A percentile compares a stretch with the other conserved stretches of the same genome.
phyloP scores from a whole-genome alignment of 1,140 invertebrate species.

The Anastrepha obliqua region DNA sequence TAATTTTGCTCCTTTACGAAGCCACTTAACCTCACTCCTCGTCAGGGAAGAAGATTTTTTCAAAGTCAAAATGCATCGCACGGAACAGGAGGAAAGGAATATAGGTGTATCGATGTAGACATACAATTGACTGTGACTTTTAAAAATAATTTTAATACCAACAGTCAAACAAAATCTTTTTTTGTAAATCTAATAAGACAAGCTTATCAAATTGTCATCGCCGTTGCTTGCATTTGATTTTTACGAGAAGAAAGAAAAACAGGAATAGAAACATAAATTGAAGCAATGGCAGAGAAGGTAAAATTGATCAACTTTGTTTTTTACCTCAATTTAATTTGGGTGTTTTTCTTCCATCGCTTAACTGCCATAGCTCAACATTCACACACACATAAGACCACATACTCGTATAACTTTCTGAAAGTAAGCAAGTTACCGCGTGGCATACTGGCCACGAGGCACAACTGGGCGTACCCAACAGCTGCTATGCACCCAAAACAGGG shows the following conservation, averaged over 20 bases:
- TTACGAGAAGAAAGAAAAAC: not conserved
- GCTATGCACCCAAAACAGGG: not conserved
- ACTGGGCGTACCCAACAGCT: slow-evolving; percentile 2
- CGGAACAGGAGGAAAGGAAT: too few relatives aligned
- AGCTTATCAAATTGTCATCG: not conserved
- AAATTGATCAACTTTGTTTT: too few relatives aligned
- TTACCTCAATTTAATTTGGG: not conserved
- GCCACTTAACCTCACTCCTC: too few relatives aligned
- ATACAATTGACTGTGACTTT: too few relatives aligned
- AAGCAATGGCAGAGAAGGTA: not conserved
- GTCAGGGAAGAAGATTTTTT: too few relatives aligned
- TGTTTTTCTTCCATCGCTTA: not conserved
- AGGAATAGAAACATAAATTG: not conserved
- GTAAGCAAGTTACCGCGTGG: not conserved
- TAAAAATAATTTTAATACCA: too few relatives aligned
- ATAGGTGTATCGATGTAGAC: too few relatives aligned
- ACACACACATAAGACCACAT: not conserved
- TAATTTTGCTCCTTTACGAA: too few relatives aligned
- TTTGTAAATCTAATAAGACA: not conserved
- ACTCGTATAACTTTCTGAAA: not conserved
- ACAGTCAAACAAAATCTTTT: too few relatives aligned
- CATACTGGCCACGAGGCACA: not conserved
- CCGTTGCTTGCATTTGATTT: not conserved
- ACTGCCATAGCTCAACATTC: not conserved
- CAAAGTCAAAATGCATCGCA: too few relatives aligned